phyloP scores from a whole-genome alignment of 2,797 vertebrate genomes.

The Diplodus sargus region DNA sequence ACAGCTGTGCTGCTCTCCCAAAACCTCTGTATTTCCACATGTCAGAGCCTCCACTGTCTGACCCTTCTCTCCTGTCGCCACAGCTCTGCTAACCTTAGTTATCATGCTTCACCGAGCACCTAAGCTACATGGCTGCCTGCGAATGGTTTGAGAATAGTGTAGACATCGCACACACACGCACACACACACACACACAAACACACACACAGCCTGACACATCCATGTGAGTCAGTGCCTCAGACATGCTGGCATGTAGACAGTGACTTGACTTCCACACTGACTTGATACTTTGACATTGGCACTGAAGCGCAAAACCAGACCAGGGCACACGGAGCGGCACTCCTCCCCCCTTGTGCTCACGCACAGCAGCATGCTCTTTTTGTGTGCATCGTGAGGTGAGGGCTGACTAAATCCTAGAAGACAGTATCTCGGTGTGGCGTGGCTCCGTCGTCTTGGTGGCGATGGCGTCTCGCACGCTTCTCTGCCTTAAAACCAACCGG shows the following conservation, averaged over 20 bases:
- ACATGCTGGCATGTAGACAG: slow-evolving; percentile 46
- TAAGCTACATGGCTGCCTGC: slow-evolving; percentile 68
- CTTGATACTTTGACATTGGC: slow-evolving; percentile 65
- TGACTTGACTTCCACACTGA: slow-evolving; percentile 58
- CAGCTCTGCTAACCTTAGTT: slow-evolving; percentile 73
- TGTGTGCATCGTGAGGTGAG: slow-evolving; percentile 43
- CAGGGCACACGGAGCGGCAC: slow-evolving; percentile 22
- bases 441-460: slow-evolving; percentile 33
- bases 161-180: slow-evolving; percentile 44
- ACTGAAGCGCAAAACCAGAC: slow-evolving; percentile 53
- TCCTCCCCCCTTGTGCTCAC: neutral
- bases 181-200: slow-evolving; percentile 8
- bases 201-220: slow-evolving; percentile 53
- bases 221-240: slow-evolving; percentile 61
- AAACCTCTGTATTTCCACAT: slow-evolving; percentile 55
- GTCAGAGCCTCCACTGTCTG: slow-evolving; percentile 60
- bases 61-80: slow-evolving; percentile 56
- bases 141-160: slow-evolving; percentile 50
- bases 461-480: slow-evolving; percentile 44
- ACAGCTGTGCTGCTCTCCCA: slow-evolving; percentile 45
- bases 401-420: slow-evolving; percentile 61
- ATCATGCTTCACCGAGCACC: slow-evolving; percentile 72
- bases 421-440: slow-evolving; percentile 45
- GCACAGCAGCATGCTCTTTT: slow-evolving; percentile 29
- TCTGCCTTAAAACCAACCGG: slow-evolving; percentile 39